Evolutionary conservation across 30 jellyfish, hydroid and myxozoan genomes (phyloP), one percentile per base, ranked within the genome.

Genomic region (Chironex yamaguchii): DNA sequence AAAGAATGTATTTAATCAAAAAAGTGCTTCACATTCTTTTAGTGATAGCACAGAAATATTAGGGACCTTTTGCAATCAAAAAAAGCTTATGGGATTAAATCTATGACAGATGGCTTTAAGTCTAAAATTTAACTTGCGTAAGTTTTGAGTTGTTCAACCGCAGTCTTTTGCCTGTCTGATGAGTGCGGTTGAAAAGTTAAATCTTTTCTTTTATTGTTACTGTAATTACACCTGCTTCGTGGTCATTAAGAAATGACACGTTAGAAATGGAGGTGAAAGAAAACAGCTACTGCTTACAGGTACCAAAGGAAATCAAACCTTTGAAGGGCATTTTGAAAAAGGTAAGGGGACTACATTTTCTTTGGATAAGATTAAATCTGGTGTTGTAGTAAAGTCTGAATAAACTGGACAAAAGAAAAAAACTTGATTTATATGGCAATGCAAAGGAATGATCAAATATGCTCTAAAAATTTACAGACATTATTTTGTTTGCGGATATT

Each of bases 131-230:
- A 6, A 6, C 17, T 42, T 42, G 58, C 17, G 58, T 6, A 42
- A 42, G 17, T 42, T 42, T 42, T 6, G 13, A 6, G 58, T 42
- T 42, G 58, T 42, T 42, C 17, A 17, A 17, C 17, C 58, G 17
- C 58, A 42, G 58, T 42, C 58, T 42, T 42, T 42, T 42, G 58
- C 58, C 58, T 42, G 58, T 42, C 58, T 42, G 58, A 42, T 42
- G 13, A 42, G 13, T 42, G 58, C 58, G 58, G 58, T 42, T 9
- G 17, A 42, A 42, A 42, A 42, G 17, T 17, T 6, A 17, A 6
- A 17, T n/a, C 17, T 42, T 17, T 17, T 17, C 17, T 6, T 42
- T 42, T 6, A 6, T 42, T 42, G 58, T 17, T 42, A 42, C 58
- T 6, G 58, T 42, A 42, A 42, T 42, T 42, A 42, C 58, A 42